phyloP scores from a whole-genome alignment of 1,140 invertebrate genomes.

The Hylaeus anthracinus region DNA sequence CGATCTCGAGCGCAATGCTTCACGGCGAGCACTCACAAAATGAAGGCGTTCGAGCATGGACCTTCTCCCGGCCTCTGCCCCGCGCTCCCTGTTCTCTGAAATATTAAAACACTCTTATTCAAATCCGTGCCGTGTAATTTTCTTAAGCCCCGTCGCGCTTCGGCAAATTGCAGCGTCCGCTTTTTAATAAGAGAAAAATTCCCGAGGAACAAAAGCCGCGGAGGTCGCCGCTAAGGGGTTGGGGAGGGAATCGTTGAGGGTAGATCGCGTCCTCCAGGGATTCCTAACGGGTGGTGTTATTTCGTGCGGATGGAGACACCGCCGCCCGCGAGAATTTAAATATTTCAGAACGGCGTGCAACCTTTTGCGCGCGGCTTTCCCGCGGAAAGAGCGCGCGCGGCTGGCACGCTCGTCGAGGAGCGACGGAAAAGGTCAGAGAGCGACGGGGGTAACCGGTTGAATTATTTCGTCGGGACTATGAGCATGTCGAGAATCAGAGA shows the following conservation, averaged over 20 bases:
- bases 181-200: conserved; percentile 44
- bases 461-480: conserved; percentile 44
- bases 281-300: conserved; percentile 17
- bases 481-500: conserved; percentile 34
- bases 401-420: neutral
- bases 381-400: neutral
- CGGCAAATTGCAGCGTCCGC: conserved; percentile 25
- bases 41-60: conserved; percentile 6
- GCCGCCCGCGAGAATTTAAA: conserved; percentile 35
- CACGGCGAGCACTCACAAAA: conserved; percentile 15
- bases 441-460: conserved; percentile 14
- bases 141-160: conserved; percentile 19
- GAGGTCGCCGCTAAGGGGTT: neutral
- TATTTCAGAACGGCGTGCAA: conserved; percentile 47
- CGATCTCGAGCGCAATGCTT: neutral
- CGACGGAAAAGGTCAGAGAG: neutral
- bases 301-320: conserved; percentile 20
- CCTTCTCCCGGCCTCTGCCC: conserved; percentile 5
- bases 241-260: conserved; percentile 2
- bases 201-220: conserved; percentile 15
- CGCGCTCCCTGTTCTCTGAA: neutral
- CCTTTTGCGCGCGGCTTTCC: conserved; percentile 8
- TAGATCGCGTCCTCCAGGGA: conserved; percentile 12
- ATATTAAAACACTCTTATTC: conserved; percentile 37
- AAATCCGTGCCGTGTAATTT: conserved; percentile 41